Percentiles rank a stretch among this genome's conserved stretches.
Conservation (phyloP, 1,140 invertebrate species). For the Archegozetes longisetosus region DNA sequence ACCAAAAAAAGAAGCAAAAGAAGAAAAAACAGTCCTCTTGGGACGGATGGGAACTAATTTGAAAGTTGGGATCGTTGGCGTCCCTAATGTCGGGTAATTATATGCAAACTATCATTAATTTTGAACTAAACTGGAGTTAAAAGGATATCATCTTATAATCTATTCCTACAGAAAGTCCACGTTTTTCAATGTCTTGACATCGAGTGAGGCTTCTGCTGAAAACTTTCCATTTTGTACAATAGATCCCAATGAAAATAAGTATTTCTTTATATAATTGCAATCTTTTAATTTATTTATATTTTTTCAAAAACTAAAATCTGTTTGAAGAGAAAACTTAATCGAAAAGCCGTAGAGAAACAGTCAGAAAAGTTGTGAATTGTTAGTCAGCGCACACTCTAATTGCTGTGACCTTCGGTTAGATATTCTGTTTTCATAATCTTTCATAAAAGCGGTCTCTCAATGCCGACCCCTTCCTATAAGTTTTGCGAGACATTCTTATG, state of each 20-base stretch:
- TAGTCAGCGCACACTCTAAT: too few species aligned
- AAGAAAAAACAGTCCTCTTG: conserved; percentile 71
- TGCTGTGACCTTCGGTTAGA: not conserved
- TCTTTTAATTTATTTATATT: not conserved
- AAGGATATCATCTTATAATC: conserved; percentile 11
- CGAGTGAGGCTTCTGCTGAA: conserved; percentile 86
- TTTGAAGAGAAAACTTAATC: too few species aligned
- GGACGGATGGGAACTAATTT: conserved; percentile 94
- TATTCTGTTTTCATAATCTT: too few species aligned
- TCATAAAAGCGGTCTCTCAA: too few species aligned
- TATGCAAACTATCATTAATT: conserved; percentile 10
- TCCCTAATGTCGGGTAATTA: conserved; percentile 74
- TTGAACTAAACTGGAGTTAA: not conserved
- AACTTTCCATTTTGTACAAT: conserved; percentile 99
- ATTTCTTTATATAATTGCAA: conserved; percentile 30
- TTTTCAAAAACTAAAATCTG: not conserved
- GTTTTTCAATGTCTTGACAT: conserved; percentile 97
- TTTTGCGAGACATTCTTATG: too few species aligned
- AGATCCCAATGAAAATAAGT: conserved; percentile 99
- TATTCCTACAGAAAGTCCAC: conserved; percentile 65
- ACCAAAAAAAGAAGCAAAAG: conserved; percentile 69
- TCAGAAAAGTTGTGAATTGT: too few species aligned
- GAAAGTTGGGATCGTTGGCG: conserved; percentile 86
- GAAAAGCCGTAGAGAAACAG: too few species aligned
- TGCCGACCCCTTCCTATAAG: too few species aligned